Percentiles rank a stretch among this genome's conserved stretches.
phyloP scores from a whole-genome alignment of 1,140 invertebrate species.

The Ceratitis capitata region DNA sequence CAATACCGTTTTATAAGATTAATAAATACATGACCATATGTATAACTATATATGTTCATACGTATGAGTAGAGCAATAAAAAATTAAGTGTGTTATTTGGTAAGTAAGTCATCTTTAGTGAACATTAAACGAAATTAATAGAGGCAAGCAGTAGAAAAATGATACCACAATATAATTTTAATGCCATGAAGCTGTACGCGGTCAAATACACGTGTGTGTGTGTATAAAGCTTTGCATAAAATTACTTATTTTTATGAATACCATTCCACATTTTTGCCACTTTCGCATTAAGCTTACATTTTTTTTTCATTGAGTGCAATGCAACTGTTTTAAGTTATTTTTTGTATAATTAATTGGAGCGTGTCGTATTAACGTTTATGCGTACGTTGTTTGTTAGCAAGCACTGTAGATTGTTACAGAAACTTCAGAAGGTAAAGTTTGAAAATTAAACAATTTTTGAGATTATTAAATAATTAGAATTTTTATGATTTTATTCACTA shows the following conservation, averaged over 20 bases:
- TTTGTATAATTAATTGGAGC: conserved; percentile 14
- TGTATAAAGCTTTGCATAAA: not conserved
- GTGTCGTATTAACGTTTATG: no score
- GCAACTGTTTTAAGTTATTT: not conserved
- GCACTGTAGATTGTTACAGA: not conserved
- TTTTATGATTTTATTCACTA: not conserved
- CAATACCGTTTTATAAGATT: not conserved
- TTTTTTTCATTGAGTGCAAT: no score
- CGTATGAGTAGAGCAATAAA: not conserved
- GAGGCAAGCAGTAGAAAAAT: not conserved
- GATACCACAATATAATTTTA: not conserved
- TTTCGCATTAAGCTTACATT: not conserved
- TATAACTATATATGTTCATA: no score
- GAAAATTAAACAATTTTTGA: not conserved
- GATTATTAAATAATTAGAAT: not conserved
- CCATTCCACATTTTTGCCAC: conserved; percentile 10
- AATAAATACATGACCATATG: not conserved
- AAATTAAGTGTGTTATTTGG: not conserved
- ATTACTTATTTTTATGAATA: not conserved
- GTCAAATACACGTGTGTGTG: not conserved
- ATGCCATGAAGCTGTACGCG: not conserved
- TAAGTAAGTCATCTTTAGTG: conserved; percentile 3
- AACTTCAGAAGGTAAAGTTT: not conserved
- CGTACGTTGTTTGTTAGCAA: not conserved
- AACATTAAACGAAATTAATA: not conserved